These are phyloP conservation scores for Lepilemur septentrionalis DNA, from an alignment of 2,797 vertebrate genomes.

Conservation along the genomic window DNA sequence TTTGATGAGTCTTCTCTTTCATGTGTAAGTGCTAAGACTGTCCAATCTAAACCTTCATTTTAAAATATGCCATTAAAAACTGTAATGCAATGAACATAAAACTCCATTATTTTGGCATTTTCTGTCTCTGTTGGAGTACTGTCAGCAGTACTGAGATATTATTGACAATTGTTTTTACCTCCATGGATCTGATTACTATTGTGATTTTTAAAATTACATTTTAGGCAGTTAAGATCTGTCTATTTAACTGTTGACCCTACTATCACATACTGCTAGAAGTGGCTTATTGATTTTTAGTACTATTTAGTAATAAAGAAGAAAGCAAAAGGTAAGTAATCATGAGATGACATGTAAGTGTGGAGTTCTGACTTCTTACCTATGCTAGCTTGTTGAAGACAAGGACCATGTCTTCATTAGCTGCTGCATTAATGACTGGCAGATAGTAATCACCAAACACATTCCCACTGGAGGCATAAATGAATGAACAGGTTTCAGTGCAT, in stretches of 20 bases:
- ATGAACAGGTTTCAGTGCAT: neutral
- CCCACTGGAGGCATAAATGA: neutral
- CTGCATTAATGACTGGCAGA: neutral
- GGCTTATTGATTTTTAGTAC: neutral
- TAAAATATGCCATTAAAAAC: constrained; percentile 49
- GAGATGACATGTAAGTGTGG: neutral
- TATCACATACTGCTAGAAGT: neutral
- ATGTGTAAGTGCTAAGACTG: neutral
- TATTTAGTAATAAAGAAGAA: neutral
- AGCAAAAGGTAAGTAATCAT: neutral
- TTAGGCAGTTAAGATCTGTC: constrained; percentile 58
- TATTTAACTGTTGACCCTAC: neutral
- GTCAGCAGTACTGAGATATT: constrained; percentile 59
- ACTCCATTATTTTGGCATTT: constrained; percentile 54
- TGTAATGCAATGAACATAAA: constrained; percentile 41
- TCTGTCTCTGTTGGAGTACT: constrained; percentile 59
- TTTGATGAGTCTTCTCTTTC: neutral
- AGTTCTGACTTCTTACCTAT: neutral
- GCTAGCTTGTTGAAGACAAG: neutral
- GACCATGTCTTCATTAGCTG: neutral
- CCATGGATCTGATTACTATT: constrained; percentile 61
- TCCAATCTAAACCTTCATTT: neutral
- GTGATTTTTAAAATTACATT: constrained; percentile 53
- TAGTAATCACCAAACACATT: neutral
- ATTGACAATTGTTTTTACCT: constrained; percentile 68